Conservation (phyloP, 2,888 invertebrate genomes). For the Patella pellucida region DNA sequence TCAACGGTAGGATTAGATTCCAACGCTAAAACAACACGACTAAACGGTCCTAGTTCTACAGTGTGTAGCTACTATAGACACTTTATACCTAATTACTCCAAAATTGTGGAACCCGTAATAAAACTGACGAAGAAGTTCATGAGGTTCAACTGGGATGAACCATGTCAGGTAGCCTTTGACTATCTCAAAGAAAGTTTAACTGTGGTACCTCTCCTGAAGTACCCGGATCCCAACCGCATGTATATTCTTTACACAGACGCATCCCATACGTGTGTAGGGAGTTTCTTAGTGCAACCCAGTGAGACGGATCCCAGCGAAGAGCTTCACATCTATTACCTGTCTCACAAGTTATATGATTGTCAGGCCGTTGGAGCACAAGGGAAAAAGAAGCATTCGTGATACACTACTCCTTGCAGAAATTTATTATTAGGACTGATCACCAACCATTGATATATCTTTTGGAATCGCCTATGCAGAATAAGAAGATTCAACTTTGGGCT, state of each 20-base stretch:
- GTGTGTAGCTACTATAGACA: slow-evolving; percentile 34
- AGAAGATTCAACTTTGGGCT: slow-evolving; percentile 17
- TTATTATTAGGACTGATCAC: slow-evolving; percentile 13
- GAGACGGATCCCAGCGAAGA: neutral
- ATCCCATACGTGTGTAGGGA: neutral
- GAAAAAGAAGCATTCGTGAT: slow-evolving; percentile 17
- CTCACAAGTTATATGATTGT: slow-evolving; percentile 1
- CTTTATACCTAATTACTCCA: slow-evolving; percentile 31
- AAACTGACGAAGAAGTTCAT: slow-evolving; percentile 35
- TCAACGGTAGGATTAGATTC: no score
- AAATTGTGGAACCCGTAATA: slow-evolving; percentile 25
- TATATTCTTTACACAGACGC: slow-evolving; percentile 26
- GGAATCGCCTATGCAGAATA: slow-evolving; percentile 19
- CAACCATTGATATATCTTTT: slow-evolving; percentile 14
- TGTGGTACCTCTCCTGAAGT: slow-evolving; percentile 16
- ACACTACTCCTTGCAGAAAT: slow-evolving; percentile 19
- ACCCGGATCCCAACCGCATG: slow-evolving; percentile 25
- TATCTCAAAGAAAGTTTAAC: slow-evolving; percentile 29
- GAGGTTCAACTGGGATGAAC: slow-evolving; percentile 28
- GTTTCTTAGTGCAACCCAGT: no score
- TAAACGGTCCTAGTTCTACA: no score
- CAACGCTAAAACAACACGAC: no score
- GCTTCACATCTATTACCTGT: slow-evolving; percentile 5
- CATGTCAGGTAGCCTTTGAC: slow-evolving; percentile 23
- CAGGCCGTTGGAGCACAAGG: slow-evolving; percentile 13